phyloP scores from a whole-genome alignment of 2,888 invertebrate species.

The Calameuta filiformis region DNA sequence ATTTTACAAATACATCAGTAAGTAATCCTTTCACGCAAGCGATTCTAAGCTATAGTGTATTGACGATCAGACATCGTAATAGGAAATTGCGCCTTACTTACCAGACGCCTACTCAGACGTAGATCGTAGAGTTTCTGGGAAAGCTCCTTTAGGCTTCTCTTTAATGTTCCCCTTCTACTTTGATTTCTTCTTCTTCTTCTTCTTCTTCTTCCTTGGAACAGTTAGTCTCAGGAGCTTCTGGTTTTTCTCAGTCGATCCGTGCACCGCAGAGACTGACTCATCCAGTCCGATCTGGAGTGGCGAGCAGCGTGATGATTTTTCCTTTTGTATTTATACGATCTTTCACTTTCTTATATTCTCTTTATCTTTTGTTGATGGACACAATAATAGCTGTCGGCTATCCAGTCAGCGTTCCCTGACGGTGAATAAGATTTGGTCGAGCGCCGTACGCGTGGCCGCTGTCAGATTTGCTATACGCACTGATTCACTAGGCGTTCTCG shows the following conservation, averaged over 20 bases:
- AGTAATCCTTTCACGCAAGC: background rate
- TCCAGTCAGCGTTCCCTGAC: conserved; percentile 4
- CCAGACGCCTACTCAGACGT: conserved; percentile 29
- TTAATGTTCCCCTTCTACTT: background rate
- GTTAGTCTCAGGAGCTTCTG: conserved; percentile 37
- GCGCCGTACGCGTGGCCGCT: conserved; percentile 27
- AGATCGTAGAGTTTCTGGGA: conserved; percentile 30
- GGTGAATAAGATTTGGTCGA: background rate
- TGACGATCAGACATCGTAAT: background rate
- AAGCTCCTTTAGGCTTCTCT: conserved; percentile 25
- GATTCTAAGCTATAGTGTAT: background rate
- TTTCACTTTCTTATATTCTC: background rate
- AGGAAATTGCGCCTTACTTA: conserved; percentile 27
- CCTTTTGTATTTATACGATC: background rate
- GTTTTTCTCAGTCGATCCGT: conserved; percentile 37
- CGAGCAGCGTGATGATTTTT: background rate
- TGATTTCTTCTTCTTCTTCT: conserved; percentile 8
- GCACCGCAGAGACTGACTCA: background rate
- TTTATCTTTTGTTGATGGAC: background rate
- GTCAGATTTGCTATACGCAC: conserved; percentile 36
- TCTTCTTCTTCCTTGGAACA: background rate
- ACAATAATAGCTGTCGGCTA: background rate
- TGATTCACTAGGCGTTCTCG: conserved; percentile 39
- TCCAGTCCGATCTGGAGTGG: background rate
- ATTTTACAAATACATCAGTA: background rate